phyloP scores from a whole-genome alignment of 2,113 vertebrate genomes.

The Pteruthius melanotis region DNA sequence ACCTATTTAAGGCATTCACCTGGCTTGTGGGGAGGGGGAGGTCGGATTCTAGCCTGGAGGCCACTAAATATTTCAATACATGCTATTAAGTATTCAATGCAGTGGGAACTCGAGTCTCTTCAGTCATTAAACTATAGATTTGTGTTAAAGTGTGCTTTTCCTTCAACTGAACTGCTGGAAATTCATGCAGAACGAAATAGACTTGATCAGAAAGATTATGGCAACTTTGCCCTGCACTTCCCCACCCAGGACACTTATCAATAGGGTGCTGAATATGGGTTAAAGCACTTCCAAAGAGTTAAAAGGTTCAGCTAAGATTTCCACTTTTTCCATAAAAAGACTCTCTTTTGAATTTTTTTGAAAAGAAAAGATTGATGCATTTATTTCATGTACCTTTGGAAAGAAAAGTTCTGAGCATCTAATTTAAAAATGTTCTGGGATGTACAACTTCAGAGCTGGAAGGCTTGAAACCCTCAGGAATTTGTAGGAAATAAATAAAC shows the following conservation, averaged over 20 bases:
- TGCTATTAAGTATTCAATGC: neutral
- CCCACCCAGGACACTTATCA: neutral
- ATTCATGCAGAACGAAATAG: neutral
- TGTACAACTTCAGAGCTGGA: neutral
- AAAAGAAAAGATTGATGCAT: neutral
- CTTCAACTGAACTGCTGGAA: neutral
- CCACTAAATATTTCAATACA: constrained; percentile 37
- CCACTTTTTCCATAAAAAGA: neutral
- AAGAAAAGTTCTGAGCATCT: neutral
- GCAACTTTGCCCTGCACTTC: neutral
- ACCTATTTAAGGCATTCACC: neutral
- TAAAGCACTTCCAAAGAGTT: neutral
- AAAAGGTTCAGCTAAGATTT: neutral
- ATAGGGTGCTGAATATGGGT: neutral
- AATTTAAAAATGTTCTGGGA: neutral
- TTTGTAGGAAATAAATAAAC: neutral
- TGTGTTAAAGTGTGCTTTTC: constrained; percentile 3
- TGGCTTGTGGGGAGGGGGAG: neutral
- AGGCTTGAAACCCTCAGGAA: neutral
- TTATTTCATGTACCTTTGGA: neutral
- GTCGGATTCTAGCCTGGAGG: neutral
- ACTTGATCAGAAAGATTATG: neutral
- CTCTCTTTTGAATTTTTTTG: neutral
- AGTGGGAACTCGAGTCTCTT: neutral
- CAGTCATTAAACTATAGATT: neutral